Percentiles rank a stretch among this genome's conserved stretches.
These are phyloP conservation scores for Pachycephus smyrnensis DNA, from an alignment of 2,888 invertebrate genomes.

Conservation along the genomic window DNA sequence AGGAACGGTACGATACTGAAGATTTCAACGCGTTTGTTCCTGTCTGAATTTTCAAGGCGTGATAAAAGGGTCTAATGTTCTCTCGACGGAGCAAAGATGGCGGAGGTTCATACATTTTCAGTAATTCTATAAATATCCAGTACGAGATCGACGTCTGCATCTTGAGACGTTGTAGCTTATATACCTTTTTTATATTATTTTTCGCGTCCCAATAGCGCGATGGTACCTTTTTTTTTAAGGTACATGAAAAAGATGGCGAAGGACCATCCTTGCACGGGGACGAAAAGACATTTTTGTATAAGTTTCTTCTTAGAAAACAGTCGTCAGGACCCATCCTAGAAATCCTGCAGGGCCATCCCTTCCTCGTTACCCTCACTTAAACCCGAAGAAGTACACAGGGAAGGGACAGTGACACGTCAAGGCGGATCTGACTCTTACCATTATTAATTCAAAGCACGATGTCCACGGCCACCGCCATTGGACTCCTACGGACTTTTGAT, in stretches of 20 bases:
- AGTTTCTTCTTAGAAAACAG: background rate
- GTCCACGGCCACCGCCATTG: conserved; percentile 49
- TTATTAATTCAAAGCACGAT: conserved; percentile 52
- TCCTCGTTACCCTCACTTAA: background rate
- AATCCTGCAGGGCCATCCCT: background rate
- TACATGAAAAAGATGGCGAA: background rate
- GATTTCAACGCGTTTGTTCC: conserved; percentile 14
- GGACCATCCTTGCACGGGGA: background rate
- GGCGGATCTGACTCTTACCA: conserved; percentile 45
- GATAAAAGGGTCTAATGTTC: conserved; percentile 35
- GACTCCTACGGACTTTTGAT: conserved; percentile 61
- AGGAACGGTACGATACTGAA: no score
- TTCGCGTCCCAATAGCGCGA: no score
- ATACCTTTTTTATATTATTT: no score
- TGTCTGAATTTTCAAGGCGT: conserved; percentile 28
- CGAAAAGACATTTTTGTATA: background rate
- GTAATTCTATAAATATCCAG: background rate
- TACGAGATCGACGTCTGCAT: background rate
- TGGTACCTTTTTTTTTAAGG: background rate
- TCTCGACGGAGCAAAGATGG: background rate
- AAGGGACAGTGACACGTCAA: conserved; percentile 41
- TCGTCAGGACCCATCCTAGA: background rate
- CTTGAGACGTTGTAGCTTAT: background rate
- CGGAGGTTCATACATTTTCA: conserved; percentile 38
- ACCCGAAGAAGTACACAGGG: conserved; percentile 9